Percentiles rank a stretch among this genome's conserved stretches.
These are phyloP conservation scores for Dromococcyx pavoninus DNA, from an alignment of 2,797 vertebrate genomes.

Conservation along the genomic window DNA sequence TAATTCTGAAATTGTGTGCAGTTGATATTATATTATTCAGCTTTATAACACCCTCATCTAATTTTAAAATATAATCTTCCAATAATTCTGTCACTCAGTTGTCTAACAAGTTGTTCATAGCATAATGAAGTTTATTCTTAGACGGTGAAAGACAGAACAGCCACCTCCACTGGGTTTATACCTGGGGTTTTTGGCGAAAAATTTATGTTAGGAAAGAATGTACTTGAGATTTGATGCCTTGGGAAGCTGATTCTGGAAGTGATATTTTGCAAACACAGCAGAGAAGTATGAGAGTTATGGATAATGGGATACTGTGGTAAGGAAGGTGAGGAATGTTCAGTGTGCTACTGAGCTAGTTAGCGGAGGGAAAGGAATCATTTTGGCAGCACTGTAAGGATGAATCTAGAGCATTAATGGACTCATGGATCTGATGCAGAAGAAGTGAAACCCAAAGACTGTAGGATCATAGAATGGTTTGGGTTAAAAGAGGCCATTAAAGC, in stretches of 20 bases:
- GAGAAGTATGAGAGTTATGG: background rate
- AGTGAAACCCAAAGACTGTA: background rate
- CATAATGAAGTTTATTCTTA: conserved; percentile 37
- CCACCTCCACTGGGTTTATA: background rate
- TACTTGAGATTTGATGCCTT: background rate
- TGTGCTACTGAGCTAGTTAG: background rate
- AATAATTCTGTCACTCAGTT: conserved; percentile 36
- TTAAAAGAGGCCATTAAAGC: background rate
- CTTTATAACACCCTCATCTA: conserved; percentile 22
- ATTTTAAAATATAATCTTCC: conserved; percentile 33
- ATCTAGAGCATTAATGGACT: background rate
- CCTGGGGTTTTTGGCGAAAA: background rate
- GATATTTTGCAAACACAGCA: background rate
- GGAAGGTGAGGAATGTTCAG: background rate
- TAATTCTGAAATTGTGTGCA: background rate
- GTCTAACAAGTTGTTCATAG: conserved; percentile 22
- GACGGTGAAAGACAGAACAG: background rate
- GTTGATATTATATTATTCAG: background rate
- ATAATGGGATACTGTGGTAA: background rate
- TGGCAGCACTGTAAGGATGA: background rate
- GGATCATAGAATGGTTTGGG: background rate
- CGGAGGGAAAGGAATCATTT: background rate
- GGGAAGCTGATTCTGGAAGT: background rate
- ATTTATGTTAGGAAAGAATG: background rate
- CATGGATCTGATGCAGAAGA: background rate